phyloP scores from a whole-genome alignment of 1,140 invertebrate genomes.

The Harpegnathos saltator region DNA sequence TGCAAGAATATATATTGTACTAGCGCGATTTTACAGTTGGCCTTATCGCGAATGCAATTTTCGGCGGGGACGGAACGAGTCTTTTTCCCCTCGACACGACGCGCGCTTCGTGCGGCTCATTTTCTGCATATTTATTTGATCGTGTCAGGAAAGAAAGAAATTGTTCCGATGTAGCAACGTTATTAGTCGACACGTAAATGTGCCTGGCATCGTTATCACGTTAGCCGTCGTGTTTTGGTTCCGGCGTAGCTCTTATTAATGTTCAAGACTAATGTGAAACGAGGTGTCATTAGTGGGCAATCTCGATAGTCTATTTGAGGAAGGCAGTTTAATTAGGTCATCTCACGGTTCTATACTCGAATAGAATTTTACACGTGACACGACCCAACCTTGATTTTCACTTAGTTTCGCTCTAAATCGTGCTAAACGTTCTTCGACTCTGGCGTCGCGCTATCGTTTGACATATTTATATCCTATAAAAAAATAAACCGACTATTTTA shows the following conservation, averaged over 20 bases:
- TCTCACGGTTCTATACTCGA: constrained; percentile 53
- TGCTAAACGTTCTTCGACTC: constrained; percentile 36
- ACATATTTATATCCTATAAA: constrained; percentile 28
- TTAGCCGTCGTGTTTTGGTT: background rate
- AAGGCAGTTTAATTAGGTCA: constrained; percentile 66
- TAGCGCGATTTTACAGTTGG: no score
- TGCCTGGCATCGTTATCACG: background rate
- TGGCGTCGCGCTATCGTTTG: constrained; percentile 4
- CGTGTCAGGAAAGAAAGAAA: no score
- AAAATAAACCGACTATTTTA: constrained; percentile 2
- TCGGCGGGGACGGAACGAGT: no score
- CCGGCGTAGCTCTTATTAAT: background rate
- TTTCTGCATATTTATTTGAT: no score
- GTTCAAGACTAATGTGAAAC: constrained; percentile 7
- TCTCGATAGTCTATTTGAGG: constrained; percentile 70
- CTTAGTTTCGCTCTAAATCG: constrained; percentile 59
- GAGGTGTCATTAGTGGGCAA: background rate
- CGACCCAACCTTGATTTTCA: constrained; percentile 57
- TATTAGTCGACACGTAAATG: no score
- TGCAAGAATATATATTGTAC: no score
- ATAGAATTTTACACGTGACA: constrained; percentile 43
- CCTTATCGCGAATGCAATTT: no score
- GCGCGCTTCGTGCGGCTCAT: no score
- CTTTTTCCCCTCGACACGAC: no score
- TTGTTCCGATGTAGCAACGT: no score